phyloP scores from a whole-genome alignment of 2,797 vertebrate genomes.

The Psittacula echo region DNA sequence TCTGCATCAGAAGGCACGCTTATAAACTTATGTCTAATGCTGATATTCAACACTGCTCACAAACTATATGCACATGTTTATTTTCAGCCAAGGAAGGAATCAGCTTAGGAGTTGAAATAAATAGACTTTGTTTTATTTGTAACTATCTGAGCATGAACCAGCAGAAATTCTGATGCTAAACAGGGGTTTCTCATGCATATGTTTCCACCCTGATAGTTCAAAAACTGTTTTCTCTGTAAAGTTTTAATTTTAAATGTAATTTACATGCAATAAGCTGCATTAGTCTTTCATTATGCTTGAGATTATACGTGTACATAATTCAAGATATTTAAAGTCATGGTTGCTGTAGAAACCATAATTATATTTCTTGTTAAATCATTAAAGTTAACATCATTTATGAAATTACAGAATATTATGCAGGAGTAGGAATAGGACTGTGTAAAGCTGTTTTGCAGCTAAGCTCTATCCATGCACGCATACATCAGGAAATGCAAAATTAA shows the following conservation, averaged over 20 bases:
- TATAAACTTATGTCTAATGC: background rate
- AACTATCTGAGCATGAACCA: background rate
- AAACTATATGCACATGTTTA: background rate
- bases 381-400: conserved; percentile 47
- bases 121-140: background rate
- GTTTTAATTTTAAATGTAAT: conserved; percentile 15
- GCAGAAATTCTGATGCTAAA: background rate
- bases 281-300: conserved; percentile 46
- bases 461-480: background rate
- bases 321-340: conserved; percentile 8
- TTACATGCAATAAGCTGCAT: background rate
- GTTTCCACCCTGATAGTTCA: background rate
- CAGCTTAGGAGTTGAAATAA: background rate
- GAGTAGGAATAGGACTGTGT: background rate
- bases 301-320: conserved; percentile 47
- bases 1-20: background rate
- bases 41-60: background rate
- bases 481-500: background rate
- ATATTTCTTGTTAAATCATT: conserved; percentile 59
- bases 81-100: background rate
- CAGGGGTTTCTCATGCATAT: background rate
- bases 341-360: conserved; percentile 49
- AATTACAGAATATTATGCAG: conserved; percentile 30
- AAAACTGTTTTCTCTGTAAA: background rate
- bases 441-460: background rate